Conservation (phyloP, 2,888 invertebrate genomes). For the Lordiphosa andalusiaca region DNA sequence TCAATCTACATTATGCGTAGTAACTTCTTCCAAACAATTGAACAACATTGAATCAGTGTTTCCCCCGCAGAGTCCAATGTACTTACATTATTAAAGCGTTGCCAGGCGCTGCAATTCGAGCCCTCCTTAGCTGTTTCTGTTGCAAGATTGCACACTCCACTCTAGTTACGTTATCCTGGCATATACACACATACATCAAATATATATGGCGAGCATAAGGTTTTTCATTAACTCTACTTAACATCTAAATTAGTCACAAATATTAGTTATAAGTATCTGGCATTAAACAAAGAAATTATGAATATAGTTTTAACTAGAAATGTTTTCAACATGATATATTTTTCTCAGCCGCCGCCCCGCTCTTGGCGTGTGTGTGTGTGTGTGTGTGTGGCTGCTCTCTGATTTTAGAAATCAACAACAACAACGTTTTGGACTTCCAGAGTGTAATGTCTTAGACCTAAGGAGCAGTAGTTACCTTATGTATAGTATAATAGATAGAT, state of each 20-base stretch:
- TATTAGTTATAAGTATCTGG: conserved; percentile 54
- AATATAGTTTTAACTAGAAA: conserved; percentile 46
- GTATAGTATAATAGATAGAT: conserved; percentile 30
- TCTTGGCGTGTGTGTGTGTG: conserved; percentile 13
- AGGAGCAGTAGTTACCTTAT: conserved; percentile 26
- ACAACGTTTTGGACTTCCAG: conserved; percentile 54
- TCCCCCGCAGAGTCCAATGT: too few species aligned
- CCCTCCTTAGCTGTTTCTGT: too few species aligned
- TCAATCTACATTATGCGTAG: too few species aligned
- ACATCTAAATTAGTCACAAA: conserved; percentile 45
- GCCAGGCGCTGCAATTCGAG: too few species aligned
- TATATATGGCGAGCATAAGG: conserved; percentile 23
- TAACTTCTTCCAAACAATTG: too few species aligned
- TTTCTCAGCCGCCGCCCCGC: conserved; percentile 8
- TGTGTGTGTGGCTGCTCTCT: conserved; percentile 22
- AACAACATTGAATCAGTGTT: too few species aligned
- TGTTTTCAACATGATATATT: conserved; percentile 57
- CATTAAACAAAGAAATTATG: conserved; percentile 34
- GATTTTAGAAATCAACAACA: conserved; percentile 72
- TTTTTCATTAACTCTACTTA: conserved; percentile 14
- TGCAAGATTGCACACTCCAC: conserved; percentile 1
- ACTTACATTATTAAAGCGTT: too few species aligned
- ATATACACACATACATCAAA: conserved; percentile 25
- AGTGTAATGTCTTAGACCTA: conserved; percentile 21
- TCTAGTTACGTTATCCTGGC: conserved; percentile 15